Evolutionary conservation across 1,140 invertebrate genomes (phyloP), one percentile per base, ranked within the genome.

Genomic region (Listronotus oregonensis): DNA sequence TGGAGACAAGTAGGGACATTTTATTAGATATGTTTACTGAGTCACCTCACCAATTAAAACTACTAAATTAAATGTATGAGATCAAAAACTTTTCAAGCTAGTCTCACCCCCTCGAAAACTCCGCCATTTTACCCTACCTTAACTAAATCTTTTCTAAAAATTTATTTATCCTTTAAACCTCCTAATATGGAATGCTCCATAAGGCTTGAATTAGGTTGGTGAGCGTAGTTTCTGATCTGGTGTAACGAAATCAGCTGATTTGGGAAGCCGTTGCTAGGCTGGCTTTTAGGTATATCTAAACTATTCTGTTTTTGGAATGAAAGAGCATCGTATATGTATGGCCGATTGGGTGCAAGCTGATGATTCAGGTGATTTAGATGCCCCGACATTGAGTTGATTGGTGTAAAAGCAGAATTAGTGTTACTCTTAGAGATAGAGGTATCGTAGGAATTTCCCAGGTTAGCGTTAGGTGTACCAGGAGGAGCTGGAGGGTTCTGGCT

Each of bases 161-260:
- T 59, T 67, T 79, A 78, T 73, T 85, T 85, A 71, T 85, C 84
- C 71, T 85, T 85, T 34, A 85, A 76, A 32, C 82, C 79, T 49
- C 82, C 80, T 49, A 85, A 75, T 42, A 83, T 77, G 67, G 83
- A 83, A 68, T 85, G 83, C 64, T 81, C 83, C 84, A 83, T 84
- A 68, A 80, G 79, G 62, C 81, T 82, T 84, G 82, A 83, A 77
- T 83, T 86, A 6, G 93, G 93, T 78, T 96, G 94, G 78, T 95
- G 93, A 65, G 95, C 94, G 82, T 97, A 97, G 80, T 97, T 98
- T 74, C 95, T 87, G 73, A 98, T 97, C 81, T 97, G 95, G 81
- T 97, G 94, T 56, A 98, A 84, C 67, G 94, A 96, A 74, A 98
- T 95, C 72, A 97, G 85, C 78, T 97, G 95, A 79, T 96, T 97